Base-by-base conservation (phyloP, 2,888 invertebrate species). In the Cataglyphis cursor region DNA sequence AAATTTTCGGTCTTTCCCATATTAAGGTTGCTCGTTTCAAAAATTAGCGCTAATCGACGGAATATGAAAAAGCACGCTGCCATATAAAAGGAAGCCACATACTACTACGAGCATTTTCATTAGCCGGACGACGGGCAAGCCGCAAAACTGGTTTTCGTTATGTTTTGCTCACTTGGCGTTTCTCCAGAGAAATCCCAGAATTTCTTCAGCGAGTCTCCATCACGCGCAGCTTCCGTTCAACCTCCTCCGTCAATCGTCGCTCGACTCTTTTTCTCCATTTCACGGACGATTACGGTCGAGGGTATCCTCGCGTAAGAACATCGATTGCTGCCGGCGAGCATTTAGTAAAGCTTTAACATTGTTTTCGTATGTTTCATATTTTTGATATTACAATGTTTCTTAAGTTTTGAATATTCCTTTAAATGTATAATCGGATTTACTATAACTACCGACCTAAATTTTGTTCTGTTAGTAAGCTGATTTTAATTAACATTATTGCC, bases 21-120 rank as follows among this genome's bases (percentile, higher is more conserved):
- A 6, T 54, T 61, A n/a, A 64, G 57, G 62, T 74, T 80, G 78
- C 78, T 81, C 82, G 83, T 86, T 87, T 51, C 6, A 51, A 87
- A 85, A 89, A 87, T 89, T 89, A 84, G 73, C 75, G 75, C 84
- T 68, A 87, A 87, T 87, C 51, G 72, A 74, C 41, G 76, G 83
- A 83, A 86, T 89, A 86, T 89, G 86, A 87, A 87, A 65, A 86
- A 86, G 80, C 80, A 54, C 18, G 41, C 28, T n/a, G 0, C 8
- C 68, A 65, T 84, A 84, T 84, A 84, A 80, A 87, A 59, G 21
- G 8, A 41, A 68, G 21, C n/a, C 15, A 12, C 57, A 66, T 73
- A 61, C 82, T 66, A 78, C 61, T 66, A 21, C 15, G 87, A 70
- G 59, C 73, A 74, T 89, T 89, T 87, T 80, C 85, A 89, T 89